Conservation (phyloP, 2,888 invertebrate genomes). For the Calliphora vomitoria region DNA sequence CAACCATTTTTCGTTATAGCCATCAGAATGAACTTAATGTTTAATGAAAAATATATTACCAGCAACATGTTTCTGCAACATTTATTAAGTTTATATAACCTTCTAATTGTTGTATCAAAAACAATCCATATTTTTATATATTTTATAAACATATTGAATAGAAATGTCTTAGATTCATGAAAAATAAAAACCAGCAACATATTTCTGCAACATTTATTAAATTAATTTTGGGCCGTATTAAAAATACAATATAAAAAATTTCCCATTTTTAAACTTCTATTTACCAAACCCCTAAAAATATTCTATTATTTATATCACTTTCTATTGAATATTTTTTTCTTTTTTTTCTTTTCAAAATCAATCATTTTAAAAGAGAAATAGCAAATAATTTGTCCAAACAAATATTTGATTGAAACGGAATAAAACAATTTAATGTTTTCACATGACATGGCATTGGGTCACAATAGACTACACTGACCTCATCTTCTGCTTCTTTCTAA, state of each 20-base stretch:
- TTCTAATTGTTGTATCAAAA: no score
- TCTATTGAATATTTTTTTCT: background rate
- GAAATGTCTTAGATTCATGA: no score
- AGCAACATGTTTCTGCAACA: background rate
- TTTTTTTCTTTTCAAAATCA: slow-evolving; percentile 30
- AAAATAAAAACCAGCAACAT: no score
- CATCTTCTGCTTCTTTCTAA: slow-evolving; percentile 17
- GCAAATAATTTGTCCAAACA: slow-evolving; percentile 29
- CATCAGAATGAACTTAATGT: no score
- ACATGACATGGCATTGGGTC: slow-evolving; percentile 54
- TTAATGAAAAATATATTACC: background rate
- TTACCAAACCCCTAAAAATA: background rate
- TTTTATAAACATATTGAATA: no score
- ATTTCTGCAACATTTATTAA: no score
- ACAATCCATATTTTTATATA: no score
- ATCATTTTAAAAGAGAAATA: slow-evolving; percentile 39
- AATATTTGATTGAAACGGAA: slow-evolving; percentile 52
- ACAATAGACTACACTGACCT: slow-evolving; percentile 9
- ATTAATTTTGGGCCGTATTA: no score
- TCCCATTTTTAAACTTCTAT: background rate
- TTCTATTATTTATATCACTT: background rate
- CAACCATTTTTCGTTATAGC: no score
- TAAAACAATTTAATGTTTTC: slow-evolving; percentile 59
- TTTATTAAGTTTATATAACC: no score
- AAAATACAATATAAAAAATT: no score